Evolutionary conservation across 2,888 invertebrate species (phyloP), one percentile per base, ranked within the genome.

Genomic region (Tiliacea citrago): DNA sequence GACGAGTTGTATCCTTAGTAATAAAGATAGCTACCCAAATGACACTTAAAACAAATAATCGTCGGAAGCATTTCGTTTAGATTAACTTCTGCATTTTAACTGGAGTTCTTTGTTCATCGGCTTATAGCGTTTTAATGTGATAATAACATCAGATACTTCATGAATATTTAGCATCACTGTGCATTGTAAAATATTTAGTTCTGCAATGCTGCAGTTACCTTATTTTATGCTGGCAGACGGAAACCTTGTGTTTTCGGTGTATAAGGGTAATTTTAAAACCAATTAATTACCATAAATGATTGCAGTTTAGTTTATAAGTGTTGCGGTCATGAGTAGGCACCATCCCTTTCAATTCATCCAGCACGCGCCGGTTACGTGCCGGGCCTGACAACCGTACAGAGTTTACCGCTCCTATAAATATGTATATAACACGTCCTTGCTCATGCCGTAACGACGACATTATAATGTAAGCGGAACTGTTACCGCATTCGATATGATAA

Each of bases 321-420:
- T 77, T 68, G 79, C 73, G 77, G 82, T 83, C 77, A 77, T 83
- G 77, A 81, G 81, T 81, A 88, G 80, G 87, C 83, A 87, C 84
- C 86, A 90, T 89, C 88, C 88, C 88, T 90, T 90, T 91, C 91
- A 91, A 92, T 91, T 91, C 91, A 92, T 91, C 92, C 90, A 85
- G 90, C 92, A 92, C 92, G 92, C 90, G 87, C 88, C 78, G 81
- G 77, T 88, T 90, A 93, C 93, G 93, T 94, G 94, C 91, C 89
- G 82, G 69, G 91, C 88, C 83, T 94, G 83, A 88, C 89, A 93
- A 93, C 89, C 83, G 73, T 63, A 77, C 88, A 86, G 86, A 90
- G 88, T 90, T 90, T 90, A 90, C 90, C 84, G 75, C 79, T 72
- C 77, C 86, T 88, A 90, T 91, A 92, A 90, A 91, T 92, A 91